Evolutionary conservation across 2,113 vertebrate species (phyloP), one percentile per base, ranked within the genome.

Genomic region (Furnarius figulus): DNA sequence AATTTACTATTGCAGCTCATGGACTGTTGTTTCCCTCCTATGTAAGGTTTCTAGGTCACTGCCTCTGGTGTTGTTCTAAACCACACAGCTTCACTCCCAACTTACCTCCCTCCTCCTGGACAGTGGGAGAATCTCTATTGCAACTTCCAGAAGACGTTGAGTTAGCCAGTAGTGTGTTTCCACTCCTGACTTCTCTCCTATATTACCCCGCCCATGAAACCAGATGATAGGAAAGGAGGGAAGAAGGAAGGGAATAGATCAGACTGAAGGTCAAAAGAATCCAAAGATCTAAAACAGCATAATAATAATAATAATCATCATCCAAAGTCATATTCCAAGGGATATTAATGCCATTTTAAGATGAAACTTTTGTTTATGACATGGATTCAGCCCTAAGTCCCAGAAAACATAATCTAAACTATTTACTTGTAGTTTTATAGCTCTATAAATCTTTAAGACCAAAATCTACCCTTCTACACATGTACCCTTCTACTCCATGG

Each of bases 31-130:
- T 73, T 67, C 53, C 58, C 84, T 95, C 70, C 87, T 78, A 30
- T 76, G 3, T 61, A 61, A 86, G 37, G 24, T 95, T 97, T 97
- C 65, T 89, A 92, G 95, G 90, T 90, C 95, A 93, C 19, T 4
- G 7, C 58, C 72, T 77, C 75, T 80, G 79, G 27, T 74, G 42
- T 70, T 6, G 1, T 58, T 93, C 67, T 86, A 88, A 79, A 84
- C 25, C 65, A 80, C 0, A 0, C 22, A 83, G 56, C 16, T 92
- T 66, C 95, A 63, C 79, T 87, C 86, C 76, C 68, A 90, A 15
- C 35, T 63, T 14, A 67, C 47, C 7, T 72, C 61, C 30, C 33
- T 68, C 68, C 83, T 71, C 65, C 76, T 65, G 83, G 82, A 74
- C 72, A 84, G 76, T 31, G 40, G 67, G 19, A 88, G 42, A 93